phyloP scores from a whole-genome alignment of 2,888 invertebrate species.

The Cheilosia impressa region DNA sequence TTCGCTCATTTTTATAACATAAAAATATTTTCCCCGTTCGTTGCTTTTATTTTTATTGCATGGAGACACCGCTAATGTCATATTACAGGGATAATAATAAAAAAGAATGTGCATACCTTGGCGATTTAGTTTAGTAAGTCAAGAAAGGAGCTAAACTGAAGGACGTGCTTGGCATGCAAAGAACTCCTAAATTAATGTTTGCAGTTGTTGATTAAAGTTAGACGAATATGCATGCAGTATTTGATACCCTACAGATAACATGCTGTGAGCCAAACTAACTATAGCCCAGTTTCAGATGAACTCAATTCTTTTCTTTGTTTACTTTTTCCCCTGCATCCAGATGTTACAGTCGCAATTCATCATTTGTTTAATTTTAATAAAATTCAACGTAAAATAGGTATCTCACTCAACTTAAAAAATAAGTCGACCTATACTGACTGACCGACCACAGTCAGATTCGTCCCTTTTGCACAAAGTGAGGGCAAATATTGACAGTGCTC shows the following conservation, averaged over 20 bases:
- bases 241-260: no score
- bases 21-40: slow-evolving; percentile 69
- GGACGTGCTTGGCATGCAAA: slow-evolving; percentile 53
- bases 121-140: slow-evolving; percentile 53
- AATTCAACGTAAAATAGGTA: no score
- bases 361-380: no score
- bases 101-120: slow-evolving; percentile 68
- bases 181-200: background rate
- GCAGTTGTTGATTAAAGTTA: background rate
- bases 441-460: background rate
- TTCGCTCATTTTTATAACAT: slow-evolving; percentile 42
- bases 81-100: slow-evolving; percentile 69
- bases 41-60: slow-evolving; percentile 70
- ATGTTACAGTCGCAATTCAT: no score
- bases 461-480: slow-evolving; percentile 16
- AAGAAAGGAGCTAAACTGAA: slow-evolving; percentile 4
- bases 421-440: no score
- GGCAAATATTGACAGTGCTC: slow-evolving; percentile 47
- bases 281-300: no score
- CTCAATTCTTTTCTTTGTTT: no score
- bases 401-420: no score
- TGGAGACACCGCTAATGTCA: slow-evolving; percentile 67
- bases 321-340: no score
- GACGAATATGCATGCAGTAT: background rate
- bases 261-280: no score